Evolutionary conservation across 1,140 invertebrate genomes (phyloP), one percentile per base, ranked within the genome.

Genomic region (Oedothorax gibbosus): DNA sequence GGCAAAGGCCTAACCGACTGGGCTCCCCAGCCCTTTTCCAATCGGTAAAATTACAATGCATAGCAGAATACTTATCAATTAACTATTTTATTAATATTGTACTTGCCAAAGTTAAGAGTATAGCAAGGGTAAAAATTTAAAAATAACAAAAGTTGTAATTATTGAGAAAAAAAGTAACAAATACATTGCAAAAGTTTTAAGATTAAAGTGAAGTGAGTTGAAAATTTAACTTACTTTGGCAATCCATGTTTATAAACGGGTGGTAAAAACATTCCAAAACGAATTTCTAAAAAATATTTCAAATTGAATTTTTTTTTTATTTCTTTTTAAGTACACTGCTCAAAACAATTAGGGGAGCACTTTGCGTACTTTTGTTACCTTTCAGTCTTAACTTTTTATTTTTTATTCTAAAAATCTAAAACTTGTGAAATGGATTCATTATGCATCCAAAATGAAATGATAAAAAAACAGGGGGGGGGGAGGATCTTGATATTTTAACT

Each of bases 261-360:
- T 50, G 75, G 75, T 65, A 64, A 7, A 62, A 77, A 54, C 54
- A 77, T 50, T 2, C 75, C 75, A 65, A 77, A 77, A 15, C 57
- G 21, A 12, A 77, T n/a, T 6, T 77, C 75, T 77, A 14, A 18
- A 65, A 77, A 35, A 51, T 15, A 20, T 35, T 20, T 7, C 21
- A 8, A 68, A 12, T 35, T 35, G 6, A 68, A 4, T 12, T 35
- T 68, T 35, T n/a, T 35, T 15, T 10, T 2, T 18, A 2, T 8
- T 72, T 6, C 51, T 71, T 66, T 66, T 5, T 4, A 66, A 7
- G 10, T 66, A 18, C n/a, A 66, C 11, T 11, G 2, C 11, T 66
- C 5, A 18, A n/a, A 12, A n/a, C n/a, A n/a, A n/a, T n/a, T n/a
- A n/a, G n/a, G n/a, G n/a, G n/a, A n/a, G n/a, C n/a, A n/a, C n/a